Base-by-base conservation (phyloP, 2,113 vertebrate species). In the Butastur rufipennis region DNA sequence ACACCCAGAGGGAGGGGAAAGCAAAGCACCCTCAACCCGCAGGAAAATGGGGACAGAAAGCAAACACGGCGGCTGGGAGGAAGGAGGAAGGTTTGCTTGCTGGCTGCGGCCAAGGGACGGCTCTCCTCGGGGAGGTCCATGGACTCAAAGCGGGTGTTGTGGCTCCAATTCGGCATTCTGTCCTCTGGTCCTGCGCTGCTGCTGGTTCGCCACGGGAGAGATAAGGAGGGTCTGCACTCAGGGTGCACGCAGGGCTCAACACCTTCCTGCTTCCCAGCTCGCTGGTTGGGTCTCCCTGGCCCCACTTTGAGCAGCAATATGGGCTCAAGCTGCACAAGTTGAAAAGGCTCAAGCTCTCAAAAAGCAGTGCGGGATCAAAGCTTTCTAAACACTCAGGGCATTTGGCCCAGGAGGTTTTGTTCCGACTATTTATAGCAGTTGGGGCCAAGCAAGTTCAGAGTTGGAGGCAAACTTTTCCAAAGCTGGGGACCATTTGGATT, bases 401-500 rank as follows among this genome's bases (percentile, higher is more conserved):
- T 95, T 95, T 96, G 95, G 96, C 95, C 85, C 1, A 0, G 91
- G 91, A 93, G 94, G 85, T 93, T 97, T 96, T 97, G 91, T 97
- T 94, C 95, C 11, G 2, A 77, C 93, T 97, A 97, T 97, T 97
- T 95, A 96, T 95, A 96, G 97, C 84, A 89, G 43, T 12, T 91
- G 89, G 71, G 94, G 94, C 95, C 94, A 91, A 80, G 50, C 6
- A 1, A 97, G 95, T 97, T 97, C 96, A 96, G 94, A 91, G 87
- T 10, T 96, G 89, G 89, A 97, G 79, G 78, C 81, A 88, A 94
- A 95, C 74, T 96, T 97, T 95, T 95, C 94, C 95, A 80, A 93
- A 96, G 96, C 93, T 93, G 71, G 95, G 94, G 96, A 78, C 88
- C 74, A 19, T 97, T 97, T 80, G 94, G 87, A 88, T 53, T 48